Evolutionary conservation across 2,797 vertebrate genomes (phyloP).

Genomic region (Macrochelys suwanniensis): DNA sequence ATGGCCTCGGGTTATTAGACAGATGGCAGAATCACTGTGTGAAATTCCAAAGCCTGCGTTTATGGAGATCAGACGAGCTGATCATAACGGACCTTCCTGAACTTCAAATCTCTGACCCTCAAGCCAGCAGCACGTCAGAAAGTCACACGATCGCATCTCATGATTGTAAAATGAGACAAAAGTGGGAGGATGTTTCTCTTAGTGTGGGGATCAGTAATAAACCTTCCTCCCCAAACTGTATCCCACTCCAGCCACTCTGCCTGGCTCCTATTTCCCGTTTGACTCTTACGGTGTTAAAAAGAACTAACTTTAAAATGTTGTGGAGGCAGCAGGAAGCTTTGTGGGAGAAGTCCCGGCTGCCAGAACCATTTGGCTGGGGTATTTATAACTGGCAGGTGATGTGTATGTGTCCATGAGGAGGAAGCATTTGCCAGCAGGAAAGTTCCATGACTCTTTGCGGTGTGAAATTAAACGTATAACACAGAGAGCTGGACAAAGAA

Average conservation of each 20-base stretch:
- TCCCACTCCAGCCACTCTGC: rapidly evolving
- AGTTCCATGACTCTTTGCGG: neutral
- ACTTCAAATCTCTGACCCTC: neutral
- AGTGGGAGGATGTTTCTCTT: neutral
- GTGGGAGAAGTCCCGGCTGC: rapidly evolving
- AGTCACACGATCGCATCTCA: neutral
- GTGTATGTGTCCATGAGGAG: rapidly evolving
- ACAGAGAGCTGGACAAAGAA: neutral
- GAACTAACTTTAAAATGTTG: neutral
- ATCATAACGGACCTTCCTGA: neutral
- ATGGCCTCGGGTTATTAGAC: neutral
- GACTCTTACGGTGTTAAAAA: neutral
- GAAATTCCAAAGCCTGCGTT: neutral
- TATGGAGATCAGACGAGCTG: neutral
- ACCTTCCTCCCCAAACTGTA: neutral
- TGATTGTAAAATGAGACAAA: neutral
- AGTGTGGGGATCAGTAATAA: neutral
- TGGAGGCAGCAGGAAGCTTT: constrained; percentile 10
- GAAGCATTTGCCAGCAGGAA: neutral
- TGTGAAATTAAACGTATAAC: neutral
- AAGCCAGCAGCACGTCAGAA: neutral
- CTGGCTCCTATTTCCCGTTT: rapidly evolving
- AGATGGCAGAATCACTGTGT: neutral
- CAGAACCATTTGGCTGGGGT: neutral
- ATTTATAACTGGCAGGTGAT: constrained; percentile 2